phyloP scores from a whole-genome alignment of 2,888 invertebrate genomes.

The Asteroscopus sphinx region DNA sequence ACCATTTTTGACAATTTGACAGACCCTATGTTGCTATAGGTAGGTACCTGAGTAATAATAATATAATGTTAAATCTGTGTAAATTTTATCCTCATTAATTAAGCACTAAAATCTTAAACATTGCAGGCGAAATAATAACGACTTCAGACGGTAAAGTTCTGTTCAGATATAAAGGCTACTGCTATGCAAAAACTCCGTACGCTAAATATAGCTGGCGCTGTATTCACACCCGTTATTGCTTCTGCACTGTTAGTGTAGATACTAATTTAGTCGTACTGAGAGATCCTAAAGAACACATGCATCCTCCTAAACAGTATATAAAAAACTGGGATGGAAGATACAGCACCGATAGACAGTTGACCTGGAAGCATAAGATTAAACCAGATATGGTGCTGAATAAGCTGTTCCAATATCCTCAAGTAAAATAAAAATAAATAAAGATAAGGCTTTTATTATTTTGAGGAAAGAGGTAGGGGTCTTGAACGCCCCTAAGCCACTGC shows the following conservation, averaged over 20 bases:
- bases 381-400: no score
- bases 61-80: no score
- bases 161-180: constrained; percentile 31
- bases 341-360: neutral
- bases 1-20: no score
- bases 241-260: neutral
- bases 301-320: constrained; percentile 18
- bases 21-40: no score
- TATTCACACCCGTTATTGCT: constrained; percentile 25
- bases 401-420: no score
- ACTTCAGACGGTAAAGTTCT: constrained; percentile 13
- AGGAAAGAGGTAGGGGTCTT: no score
- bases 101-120: neutral
- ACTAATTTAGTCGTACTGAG: neutral
- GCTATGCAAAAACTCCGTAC: neutral
- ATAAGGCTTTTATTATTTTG: no score
- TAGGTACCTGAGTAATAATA: no score
- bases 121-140: constrained; percentile 34
- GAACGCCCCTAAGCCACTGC: no score
- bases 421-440: no score
- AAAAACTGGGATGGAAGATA: constrained; percentile 4
- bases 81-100: neutral
- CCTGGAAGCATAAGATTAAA: neutral
- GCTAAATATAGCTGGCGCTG: constrained; percentile 21
- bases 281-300: constrained; percentile 14